Percentiles rank a stretch among this genome's conserved stretches.
These are phyloP conservation scores for Drepana falcataria DNA, from an alignment of 2,888 invertebrate genomes.

Conservation along the genomic window DNA sequence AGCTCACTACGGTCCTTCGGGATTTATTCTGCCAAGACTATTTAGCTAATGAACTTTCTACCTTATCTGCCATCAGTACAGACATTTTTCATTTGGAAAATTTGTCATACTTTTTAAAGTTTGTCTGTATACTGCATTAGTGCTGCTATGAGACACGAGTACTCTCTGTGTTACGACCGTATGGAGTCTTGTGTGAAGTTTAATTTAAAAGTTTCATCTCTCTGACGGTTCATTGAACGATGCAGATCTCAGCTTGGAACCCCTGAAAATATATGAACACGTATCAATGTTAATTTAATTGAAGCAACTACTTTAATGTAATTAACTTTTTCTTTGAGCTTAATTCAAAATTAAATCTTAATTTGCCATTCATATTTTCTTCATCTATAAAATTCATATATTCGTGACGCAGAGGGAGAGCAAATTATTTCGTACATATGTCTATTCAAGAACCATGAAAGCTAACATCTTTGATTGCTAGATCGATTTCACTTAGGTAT, in stretches of 20 bases:
- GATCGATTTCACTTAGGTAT: too few species aligned
- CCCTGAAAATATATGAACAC: too few species aligned
- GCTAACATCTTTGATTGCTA: too few species aligned
- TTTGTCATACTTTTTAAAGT: conserved; percentile 38
- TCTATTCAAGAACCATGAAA: too few species aligned
- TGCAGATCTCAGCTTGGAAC: neutral
- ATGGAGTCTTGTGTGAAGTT: conserved; percentile 39
- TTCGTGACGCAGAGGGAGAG: too few species aligned
- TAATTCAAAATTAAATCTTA: too few species aligned
- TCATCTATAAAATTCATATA: too few species aligned
- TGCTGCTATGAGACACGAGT: conserved; percentile 18
- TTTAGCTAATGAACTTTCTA: conserved; percentile 1
- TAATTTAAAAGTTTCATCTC: conserved; percentile 52
- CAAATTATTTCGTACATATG: too few species aligned
- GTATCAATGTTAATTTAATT: too few species aligned
- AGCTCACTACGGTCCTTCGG: neutral
- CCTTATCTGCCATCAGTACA: conserved; percentile 13
- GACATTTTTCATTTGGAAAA: conserved; percentile 45
- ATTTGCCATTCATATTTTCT: too few species aligned
- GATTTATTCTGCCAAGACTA: conserved; percentile 2
- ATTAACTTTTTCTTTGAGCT: too few species aligned
- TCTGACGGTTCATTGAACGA: conserved; percentile 29
- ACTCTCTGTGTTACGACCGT: conserved; percentile 34
- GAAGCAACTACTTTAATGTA: too few species aligned
- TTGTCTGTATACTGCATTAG: conserved; percentile 34